Base-by-base conservation (phyloP, 2,113 vertebrate genomes). In the Ophiodon elongatus region DNA sequence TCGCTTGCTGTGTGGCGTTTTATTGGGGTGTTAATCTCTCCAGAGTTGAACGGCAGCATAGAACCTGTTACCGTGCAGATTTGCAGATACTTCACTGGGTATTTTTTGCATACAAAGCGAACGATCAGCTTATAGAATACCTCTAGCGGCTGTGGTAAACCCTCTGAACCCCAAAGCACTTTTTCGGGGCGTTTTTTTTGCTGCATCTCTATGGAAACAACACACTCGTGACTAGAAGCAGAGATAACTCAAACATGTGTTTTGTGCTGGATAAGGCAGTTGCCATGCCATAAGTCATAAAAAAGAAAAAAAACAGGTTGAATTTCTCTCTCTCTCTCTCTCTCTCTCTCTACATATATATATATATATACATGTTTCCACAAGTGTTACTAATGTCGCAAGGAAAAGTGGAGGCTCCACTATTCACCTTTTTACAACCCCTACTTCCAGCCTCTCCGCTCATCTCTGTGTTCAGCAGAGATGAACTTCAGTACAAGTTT, bases 11-110 rank as follows among this genome's bases (percentile, higher is more conserved):
- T 65, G 76, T 79, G 71, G 67, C 63, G 67, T 79, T 76, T 84
- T 87, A 89, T 89, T 43, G 60, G 39, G 19, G 45, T 39, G 76
- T 90, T 89, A 85, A 88, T 90, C 84, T 88, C 83, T 67, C 43
- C 64, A 71, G 79, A 59, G 41, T 67, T 78, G 71, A 89, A 76
- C 45, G 52, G 64, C 79, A 73, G 72, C 56, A 78, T 82, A 74
- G 82, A 81, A 74, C 68, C 59, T 47, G 65, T 41, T 66, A 52
- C 60, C 79, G 65, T 33, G 74, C 29, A 62, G 59, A 64, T 39
- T 35, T 15, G 50, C 23, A 41, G 23, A 65, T 25, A 41, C 63
- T 65, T 37, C 8, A 63, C 8, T 8, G 60, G 33, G 37, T 4
- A 4, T 45, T 37, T 63, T 63, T 23, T 37, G 31, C 33, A 62